A percentile compares a stretch with the other conserved stretches of the same genome.
Conservation (phyloP, 2,113 vertebrate genomes). For the Alosa alosa region DNA sequence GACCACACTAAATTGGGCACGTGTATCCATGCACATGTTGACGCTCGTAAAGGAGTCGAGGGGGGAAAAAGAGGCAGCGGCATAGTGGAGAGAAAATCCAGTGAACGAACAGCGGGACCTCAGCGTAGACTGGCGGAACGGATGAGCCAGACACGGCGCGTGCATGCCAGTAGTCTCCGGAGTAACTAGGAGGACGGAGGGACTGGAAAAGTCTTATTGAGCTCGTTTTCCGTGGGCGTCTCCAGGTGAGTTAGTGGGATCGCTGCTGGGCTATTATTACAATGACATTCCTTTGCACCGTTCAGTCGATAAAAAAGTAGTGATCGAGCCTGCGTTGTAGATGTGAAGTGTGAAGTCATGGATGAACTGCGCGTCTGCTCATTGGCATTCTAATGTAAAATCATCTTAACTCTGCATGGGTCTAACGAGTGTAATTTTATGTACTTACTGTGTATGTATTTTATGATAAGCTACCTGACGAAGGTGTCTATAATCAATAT, state of each 20-base stretch:
- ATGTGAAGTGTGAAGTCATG: background rate
- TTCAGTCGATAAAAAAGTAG: background rate
- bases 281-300: background rate
- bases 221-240: background rate
- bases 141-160: background rate
- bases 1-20: slow-evolving; percentile 65
- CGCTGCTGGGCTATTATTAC: background rate
- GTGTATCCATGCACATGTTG: slow-evolving; percentile 76
- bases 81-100: slow-evolving; percentile 48
- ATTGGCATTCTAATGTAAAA: background rate
- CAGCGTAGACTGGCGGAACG: background rate
- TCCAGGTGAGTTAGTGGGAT: background rate
- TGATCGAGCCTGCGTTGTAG: background rate
- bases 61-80: slow-evolving; percentile 41
- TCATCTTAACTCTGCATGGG: no score
- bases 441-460: no score
- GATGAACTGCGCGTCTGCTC: background rate
- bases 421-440: no score
- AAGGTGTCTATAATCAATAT: background rate
- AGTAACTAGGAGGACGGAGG: background rate
- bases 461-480: no score
- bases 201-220: background rate
- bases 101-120: slow-evolving; percentile 28
- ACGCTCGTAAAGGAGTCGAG: slow-evolving; percentile 64
- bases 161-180: slow-evolving; percentile 9